A percentile compares a stretch with the other conserved stretches of the same genome.
phyloP scores from a whole-genome alignment of 2,797 vertebrate genomes.

The Phylloscopus collybita region DNA sequence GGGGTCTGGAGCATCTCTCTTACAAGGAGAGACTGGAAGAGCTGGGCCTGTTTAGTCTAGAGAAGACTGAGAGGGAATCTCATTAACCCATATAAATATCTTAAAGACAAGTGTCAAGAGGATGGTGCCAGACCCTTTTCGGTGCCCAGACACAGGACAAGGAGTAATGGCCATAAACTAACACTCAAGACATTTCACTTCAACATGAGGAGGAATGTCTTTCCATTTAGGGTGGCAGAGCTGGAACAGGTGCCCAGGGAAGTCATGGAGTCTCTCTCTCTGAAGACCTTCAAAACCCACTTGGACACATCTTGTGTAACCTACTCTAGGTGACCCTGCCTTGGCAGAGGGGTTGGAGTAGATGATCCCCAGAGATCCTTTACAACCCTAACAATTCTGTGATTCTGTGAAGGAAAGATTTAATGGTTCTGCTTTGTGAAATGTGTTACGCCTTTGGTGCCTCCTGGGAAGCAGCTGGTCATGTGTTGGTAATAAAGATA shows the following conservation, averaged over 20 bases:
- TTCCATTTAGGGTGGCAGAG: not conserved
- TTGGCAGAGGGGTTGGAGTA: fast-evolving
- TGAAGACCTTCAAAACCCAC: not conserved
- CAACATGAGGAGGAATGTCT: not conserved
- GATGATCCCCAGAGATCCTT: not conserved
- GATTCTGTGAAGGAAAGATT: not conserved
- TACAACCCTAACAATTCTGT: not conserved
- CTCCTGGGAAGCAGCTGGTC: not conserved
- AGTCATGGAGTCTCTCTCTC: not conserved
- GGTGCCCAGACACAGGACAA: not conserved
- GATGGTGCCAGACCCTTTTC: not conserved
- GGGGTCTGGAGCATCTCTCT: not conserved
- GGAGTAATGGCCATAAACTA: not conserved
- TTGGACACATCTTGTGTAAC: not conserved
- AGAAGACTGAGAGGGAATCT: not conserved
- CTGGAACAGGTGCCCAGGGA: not conserved
- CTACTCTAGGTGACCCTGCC: not conserved
- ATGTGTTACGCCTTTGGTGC: fast-evolving
- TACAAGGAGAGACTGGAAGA: not conserved
- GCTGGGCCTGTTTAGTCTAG: not conserved
- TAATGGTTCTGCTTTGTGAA: not conserved
- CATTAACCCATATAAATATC: not conserved
- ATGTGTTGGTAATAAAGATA: not conserved
- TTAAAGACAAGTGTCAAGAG: not conserved
- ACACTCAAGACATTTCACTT: not conserved